A percentile compares a stretch with the other conserved stretches of the same genome.
phyloP scores from a whole-genome alignment of 2,888 invertebrate genomes.

The Plutella xylostella region DNA sequence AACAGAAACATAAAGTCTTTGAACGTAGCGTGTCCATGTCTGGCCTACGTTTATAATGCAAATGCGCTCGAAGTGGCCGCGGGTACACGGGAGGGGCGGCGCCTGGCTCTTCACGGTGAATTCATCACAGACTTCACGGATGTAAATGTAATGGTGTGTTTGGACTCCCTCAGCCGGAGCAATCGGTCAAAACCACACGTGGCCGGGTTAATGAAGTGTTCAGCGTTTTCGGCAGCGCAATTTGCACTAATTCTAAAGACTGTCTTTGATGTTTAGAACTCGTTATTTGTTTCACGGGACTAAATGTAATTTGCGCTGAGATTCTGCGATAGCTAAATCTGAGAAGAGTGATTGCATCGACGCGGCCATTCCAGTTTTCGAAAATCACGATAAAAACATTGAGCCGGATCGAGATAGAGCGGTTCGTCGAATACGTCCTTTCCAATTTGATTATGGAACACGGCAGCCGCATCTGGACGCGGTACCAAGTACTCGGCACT shows the following conservation, averaged over 20 bases:
- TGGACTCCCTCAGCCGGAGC: constrained; percentile 27
- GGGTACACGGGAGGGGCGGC: constrained; percentile 6
- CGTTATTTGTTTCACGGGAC: background rate
- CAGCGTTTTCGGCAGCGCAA: constrained; percentile 32
- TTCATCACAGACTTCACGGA: constrained; percentile 40
- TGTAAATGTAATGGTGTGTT: constrained; percentile 31
- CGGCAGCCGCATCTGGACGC: constrained; percentile 26
- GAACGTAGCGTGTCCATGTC: too few species aligned
- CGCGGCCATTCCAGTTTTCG: constrained; percentile 35
- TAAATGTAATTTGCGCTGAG: background rate
- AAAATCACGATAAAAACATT: constrained; percentile 54
- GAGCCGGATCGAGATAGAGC: constrained; percentile 30
- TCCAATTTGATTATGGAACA: constrained; percentile 37
- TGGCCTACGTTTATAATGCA: too few species aligned
- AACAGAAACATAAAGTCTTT: too few species aligned
- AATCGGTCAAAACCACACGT: constrained; percentile 47
- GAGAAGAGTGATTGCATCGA: constrained; percentile 14
- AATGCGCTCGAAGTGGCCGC: too few species aligned
- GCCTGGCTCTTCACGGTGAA: constrained; percentile 33
- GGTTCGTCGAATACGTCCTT: constrained; percentile 31
- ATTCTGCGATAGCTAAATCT: constrained; percentile 1
- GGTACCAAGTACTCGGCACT: constrained; percentile 36
- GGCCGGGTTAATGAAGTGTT: constrained; percentile 39
- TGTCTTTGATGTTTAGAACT: constrained; percentile 14
- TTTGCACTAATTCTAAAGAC: constrained; percentile 29